Conservation (phyloP, 2,113 vertebrate species). For the Crotophaga sulcirostris region DNA sequence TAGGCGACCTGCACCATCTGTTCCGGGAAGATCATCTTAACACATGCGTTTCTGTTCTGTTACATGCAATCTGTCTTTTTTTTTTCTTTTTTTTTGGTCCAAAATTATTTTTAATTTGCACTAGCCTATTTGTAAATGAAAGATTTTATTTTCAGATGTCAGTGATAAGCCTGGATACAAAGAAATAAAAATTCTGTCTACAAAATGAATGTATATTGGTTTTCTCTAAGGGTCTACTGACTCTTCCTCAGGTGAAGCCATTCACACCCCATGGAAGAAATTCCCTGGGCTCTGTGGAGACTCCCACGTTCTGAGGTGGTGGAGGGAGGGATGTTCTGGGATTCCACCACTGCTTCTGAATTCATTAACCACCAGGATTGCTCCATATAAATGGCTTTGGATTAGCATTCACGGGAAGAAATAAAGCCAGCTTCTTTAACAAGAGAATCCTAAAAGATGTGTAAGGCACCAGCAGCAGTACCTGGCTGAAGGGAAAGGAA, state of each 20-base stretch:
- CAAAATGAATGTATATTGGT: neutral
- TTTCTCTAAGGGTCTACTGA: neutral
- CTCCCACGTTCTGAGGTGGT: neutral
- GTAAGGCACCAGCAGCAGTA: neutral
- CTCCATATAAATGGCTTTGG: neutral
- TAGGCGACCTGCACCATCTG: slow-evolving; percentile 74
- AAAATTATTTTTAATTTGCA: slow-evolving; percentile 58
- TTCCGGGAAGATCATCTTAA: slow-evolving; percentile 75
- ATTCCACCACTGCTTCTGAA: neutral
- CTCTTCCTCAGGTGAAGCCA: neutral
- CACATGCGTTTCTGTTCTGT: slow-evolving; percentile 38
- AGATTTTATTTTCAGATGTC: slow-evolving; percentile 74
- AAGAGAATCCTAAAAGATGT: neutral
- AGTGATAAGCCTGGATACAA: slow-evolving; percentile 39
- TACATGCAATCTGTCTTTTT: neutral
- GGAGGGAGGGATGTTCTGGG: neutral
- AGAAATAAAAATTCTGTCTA: slow-evolving; percentile 69
- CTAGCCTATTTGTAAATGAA: slow-evolving; percentile 67
- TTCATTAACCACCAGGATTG: neutral
- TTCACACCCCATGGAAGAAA: neutral
- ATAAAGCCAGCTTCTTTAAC: neutral
- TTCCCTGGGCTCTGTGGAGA: neutral
- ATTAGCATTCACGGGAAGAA: neutral
- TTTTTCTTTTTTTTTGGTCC: neutral
- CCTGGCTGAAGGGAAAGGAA: neutral